phyloP scores from a whole-genome alignment of 2,888 invertebrate genomes.

The Cataglyphis rosenhaueri region DNA sequence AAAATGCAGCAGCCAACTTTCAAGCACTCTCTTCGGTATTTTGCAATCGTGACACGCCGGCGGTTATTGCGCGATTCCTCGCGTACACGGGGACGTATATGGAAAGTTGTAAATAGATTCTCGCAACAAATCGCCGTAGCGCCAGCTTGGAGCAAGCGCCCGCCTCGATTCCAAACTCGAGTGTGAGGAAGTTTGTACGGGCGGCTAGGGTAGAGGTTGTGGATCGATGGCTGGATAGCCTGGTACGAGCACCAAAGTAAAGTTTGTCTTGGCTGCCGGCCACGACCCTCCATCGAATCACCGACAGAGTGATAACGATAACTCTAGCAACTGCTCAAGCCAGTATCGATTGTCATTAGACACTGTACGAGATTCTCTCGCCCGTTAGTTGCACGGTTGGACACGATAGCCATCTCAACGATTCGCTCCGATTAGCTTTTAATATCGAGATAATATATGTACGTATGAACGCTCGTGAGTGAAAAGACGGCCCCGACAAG shows the following conservation, averaged over 20 bases:
- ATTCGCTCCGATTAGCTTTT: slow-evolving; percentile 40
- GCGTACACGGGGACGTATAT: slow-evolving; percentile 33
- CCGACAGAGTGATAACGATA: slow-evolving; percentile 70
- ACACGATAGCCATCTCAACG: slow-evolving; percentile 23
- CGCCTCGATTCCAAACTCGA: slow-evolving; percentile 55
- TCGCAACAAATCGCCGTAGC: slow-evolving; percentile 63
- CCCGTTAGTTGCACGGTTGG: slow-evolving; percentile 55
- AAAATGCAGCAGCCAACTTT: slow-evolving; percentile 40
- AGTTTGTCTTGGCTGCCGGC: slow-evolving; percentile 71
- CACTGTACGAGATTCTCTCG: slow-evolving; percentile 64
- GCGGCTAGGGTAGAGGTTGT: slow-evolving; percentile 60
- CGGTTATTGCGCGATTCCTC: slow-evolving; percentile 41
- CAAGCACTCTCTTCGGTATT: slow-evolving; percentile 33
- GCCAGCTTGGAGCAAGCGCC: slow-evolving; percentile 64
- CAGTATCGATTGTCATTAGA: slow-evolving; percentile 75
- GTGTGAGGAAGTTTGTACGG: slow-evolving; percentile 69
- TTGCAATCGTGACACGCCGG: slow-evolving; percentile 45
- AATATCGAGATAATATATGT: slow-evolving; percentile 40
- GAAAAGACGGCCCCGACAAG: slow-evolving; percentile 38
- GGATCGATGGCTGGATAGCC: slow-evolving; percentile 62
- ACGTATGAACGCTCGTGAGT: slow-evolving; percentile 9
- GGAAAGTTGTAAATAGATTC: slow-evolving; percentile 55
- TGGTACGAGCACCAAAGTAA: slow-evolving; percentile 67
- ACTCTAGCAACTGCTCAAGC: slow-evolving; percentile 69
- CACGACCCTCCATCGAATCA: slow-evolving; percentile 67